Evolutionary conservation across 2,888 invertebrate species (phyloP), one percentile per base, ranked within the genome.

Genomic region (Hermodice carunculata): DNA sequence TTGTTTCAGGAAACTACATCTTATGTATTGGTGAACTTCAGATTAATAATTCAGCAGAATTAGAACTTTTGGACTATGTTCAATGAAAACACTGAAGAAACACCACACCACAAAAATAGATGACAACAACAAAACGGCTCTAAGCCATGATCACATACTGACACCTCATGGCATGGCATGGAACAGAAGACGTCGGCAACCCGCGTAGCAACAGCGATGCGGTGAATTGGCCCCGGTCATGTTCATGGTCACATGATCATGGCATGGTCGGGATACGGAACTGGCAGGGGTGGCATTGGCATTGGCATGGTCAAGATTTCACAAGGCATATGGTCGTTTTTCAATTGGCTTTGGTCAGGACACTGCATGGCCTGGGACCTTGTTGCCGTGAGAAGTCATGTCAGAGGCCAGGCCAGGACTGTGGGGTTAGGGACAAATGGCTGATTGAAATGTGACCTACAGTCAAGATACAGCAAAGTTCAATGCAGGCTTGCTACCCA

Each of bases 251-350:
- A 64, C 52, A 40, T 56, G 61, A 57, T 61, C 43, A 59, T 58
- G 54, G 65, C 60, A 65, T 65, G 61, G 63, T 57, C 46, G 43
- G 53, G 48, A 59, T 57, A 28, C n/a, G 64, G 58, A 43, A 58
- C 49, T 46, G 48, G 49, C 11, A 14, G 37, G 37, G 37, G 8
- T 37, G 37, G 37, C n/a, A n/a, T n/a, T n/a, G n/a, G n/a, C n/a
- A n/a, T 37, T 37, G 37, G 37, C 37, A 37, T 37, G 37, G 37
- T 14, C 8, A 37, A 14, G 17, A 37, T 8, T 37, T 8, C 37
- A 14, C 11, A 14, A 11, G 37, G 37, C 37, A 37, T 37, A n/a
- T n/a, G n/a, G n/a, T n/a, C n/a, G n/a, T n/a, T n/a, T n/a, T n/a
- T n/a, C n/a, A n/a, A n/a, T n/a, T n/a, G n/a, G n/a, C n/a, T n/a